phyloP scores from a whole-genome alignment of 1,140 invertebrate genomes.

The Gryllus bimaculatus region DNA sequence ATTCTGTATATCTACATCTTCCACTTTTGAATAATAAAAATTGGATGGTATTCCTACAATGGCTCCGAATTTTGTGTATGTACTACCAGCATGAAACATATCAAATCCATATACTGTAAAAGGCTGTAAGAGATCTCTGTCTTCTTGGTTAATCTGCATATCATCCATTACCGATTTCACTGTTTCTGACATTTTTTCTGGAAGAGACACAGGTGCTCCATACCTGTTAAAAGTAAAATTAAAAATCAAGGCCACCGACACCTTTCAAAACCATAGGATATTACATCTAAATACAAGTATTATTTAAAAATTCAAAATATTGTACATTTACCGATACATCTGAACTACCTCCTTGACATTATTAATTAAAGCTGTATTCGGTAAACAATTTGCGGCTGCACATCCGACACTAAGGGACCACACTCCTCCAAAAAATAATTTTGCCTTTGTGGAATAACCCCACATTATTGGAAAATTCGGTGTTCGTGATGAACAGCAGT shows the following conservation, averaged over 20 bases:
- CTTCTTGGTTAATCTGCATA: slow-evolving; percentile 34
- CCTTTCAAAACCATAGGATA: no score
- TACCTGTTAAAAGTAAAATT: slow-evolving; percentile 32
- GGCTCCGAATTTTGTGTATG: slow-evolving; percentile 37
- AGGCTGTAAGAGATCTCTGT: slow-evolving; percentile 37
- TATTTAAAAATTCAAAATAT: no score
- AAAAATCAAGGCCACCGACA: no score
- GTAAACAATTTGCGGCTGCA: neutral
- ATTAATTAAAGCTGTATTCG: neutral
- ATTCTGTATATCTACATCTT: slow-evolving; percentile 39
- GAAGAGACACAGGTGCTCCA: slow-evolving; percentile 35
- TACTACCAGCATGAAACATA: slow-evolving; percentile 42
- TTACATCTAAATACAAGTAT: no score
- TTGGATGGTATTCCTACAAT: slow-evolving; percentile 54
- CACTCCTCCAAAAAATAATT: neutral
- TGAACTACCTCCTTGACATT: neutral
- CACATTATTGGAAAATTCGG: no score
- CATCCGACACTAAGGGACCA: neutral
- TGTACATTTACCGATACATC: neutral
- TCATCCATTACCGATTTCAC: slow-evolving; percentile 42
- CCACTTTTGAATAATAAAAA: slow-evolving; percentile 40
- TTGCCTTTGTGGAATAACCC: neutral
- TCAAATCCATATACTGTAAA: slow-evolving; percentile 57
- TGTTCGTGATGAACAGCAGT: no score
- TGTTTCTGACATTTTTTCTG: slow-evolving; percentile 31